Conservation (phyloP, 2,888 invertebrate species). For the Leptopilina myrica region DNA sequence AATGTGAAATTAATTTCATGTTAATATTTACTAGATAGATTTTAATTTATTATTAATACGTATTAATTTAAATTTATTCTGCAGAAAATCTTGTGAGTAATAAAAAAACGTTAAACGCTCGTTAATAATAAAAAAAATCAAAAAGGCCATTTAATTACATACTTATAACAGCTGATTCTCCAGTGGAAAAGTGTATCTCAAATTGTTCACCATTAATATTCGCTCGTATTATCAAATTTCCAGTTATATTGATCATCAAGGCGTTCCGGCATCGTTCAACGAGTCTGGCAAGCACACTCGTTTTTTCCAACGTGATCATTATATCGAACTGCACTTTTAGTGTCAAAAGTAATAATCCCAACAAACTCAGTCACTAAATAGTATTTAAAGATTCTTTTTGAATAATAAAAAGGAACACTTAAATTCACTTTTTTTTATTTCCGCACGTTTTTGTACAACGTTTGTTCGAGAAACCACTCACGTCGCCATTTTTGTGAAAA, state of each 20-base stretch:
- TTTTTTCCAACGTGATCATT: background rate
- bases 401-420: background rate
- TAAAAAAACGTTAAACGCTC: background rate
- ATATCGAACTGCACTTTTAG: background rate
- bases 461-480: background rate
- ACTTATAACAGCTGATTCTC: background rate
- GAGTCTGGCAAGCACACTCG: background rate
- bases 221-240: background rate
- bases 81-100: background rate
- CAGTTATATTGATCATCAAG: background rate
- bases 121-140: background rate
- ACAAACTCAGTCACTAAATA: background rate
- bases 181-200: background rate
- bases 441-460: too few relatives aligned
- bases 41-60: background rate
- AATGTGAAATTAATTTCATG: background rate
- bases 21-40: constrained; percentile 6
- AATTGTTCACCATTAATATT: background rate
- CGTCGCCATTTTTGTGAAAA: background rate
- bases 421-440: background rate
- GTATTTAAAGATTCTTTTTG: background rate
- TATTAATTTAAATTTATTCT: constrained; percentile 9
- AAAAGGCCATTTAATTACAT: background rate
- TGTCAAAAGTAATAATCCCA: background rate
- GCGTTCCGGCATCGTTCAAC: background rate